Evolutionary conservation across 2,113 vertebrate species (phyloP).

Genomic region (Sylvicapra grimmia): DNA sequence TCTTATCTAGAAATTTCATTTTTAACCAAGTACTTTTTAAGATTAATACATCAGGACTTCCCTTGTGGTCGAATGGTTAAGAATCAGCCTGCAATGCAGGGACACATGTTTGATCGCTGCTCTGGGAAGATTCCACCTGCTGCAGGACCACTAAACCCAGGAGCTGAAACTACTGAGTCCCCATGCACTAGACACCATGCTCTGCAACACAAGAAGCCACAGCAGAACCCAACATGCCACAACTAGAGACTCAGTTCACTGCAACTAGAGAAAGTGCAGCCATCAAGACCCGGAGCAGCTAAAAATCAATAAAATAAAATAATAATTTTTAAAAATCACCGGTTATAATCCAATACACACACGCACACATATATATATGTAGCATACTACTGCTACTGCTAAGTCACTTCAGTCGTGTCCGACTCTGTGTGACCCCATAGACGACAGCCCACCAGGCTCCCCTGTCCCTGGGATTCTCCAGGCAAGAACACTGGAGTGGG

Average conservation of each 20-base stretch:
- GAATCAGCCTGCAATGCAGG: not conserved
- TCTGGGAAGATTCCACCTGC: not conserved
- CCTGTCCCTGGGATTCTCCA: no score
- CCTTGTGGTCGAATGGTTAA: not conserved
- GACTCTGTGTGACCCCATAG: no score
- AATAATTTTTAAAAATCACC: not conserved
- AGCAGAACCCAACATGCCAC: not conserved
- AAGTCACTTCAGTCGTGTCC: no score
- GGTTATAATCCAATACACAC: not conserved
- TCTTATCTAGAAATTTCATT: not conserved
- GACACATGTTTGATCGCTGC: not conserved
- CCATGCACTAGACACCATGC: not conserved
- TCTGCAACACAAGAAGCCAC: not conserved
- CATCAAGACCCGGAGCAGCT: not conserved
- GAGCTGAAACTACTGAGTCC: not conserved
- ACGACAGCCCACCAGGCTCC: no score
- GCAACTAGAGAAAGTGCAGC: not conserved
- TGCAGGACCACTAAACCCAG: not conserved
- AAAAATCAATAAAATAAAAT: not conserved
- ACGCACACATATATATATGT: accelerated
- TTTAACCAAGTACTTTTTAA: not conserved
- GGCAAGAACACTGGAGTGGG: no score
- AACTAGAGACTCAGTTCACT: not conserved
- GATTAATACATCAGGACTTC: not conserved
- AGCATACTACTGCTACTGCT: not conserved